Conservation (phyloP, 2,888 invertebrate genomes). For the Hydrotaea cyrtoneurina region DNA sequence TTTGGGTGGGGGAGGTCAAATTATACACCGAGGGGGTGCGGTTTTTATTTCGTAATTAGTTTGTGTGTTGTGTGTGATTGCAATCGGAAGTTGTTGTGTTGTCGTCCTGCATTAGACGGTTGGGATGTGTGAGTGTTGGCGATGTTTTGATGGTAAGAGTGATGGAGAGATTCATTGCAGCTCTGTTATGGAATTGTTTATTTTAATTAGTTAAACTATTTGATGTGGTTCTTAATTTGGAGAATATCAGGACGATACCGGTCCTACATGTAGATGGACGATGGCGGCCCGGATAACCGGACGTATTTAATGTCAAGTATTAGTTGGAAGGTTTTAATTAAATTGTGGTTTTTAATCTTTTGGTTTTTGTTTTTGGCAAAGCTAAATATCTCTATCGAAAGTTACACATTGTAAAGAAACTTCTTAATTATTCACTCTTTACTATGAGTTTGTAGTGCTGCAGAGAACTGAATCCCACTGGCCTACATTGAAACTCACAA, state of each 20-base stretch:
- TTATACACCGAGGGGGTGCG: conserved; percentile 42
- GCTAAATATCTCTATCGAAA: conserved; percentile 23
- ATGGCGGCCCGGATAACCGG: conserved; percentile 1
- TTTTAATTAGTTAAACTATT: conserved; percentile 64
- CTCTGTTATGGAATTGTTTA: conserved; percentile 51
- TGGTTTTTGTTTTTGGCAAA: conserved; percentile 7
- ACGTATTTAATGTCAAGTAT: conserved; percentile 33
- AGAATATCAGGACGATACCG: background rate
- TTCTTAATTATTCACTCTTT: no score
- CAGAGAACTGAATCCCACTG: no score
- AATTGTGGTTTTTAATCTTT: conserved; percentile 21
- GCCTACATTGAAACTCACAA: no score
- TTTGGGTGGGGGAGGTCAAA: background rate
- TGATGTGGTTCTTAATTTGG: conserved; percentile 41
- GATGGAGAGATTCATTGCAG: background rate
- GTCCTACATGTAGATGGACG: background rate
- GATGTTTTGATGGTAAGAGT: background rate
- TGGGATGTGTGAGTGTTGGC: background rate
- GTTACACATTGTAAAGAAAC: background rate
- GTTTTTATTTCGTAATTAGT: conserved; percentile 64
- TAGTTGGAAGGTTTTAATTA: conserved; percentile 32
- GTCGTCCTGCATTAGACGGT: background rate
- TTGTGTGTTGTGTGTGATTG: conserved; percentile 46
- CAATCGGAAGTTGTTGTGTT: conserved; percentile 43
- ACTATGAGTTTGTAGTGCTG: no score